These are phyloP conservation scores for Chloroceryle aenea DNA, from an alignment of 2,113 vertebrate species.

Conservation along the genomic window DNA sequence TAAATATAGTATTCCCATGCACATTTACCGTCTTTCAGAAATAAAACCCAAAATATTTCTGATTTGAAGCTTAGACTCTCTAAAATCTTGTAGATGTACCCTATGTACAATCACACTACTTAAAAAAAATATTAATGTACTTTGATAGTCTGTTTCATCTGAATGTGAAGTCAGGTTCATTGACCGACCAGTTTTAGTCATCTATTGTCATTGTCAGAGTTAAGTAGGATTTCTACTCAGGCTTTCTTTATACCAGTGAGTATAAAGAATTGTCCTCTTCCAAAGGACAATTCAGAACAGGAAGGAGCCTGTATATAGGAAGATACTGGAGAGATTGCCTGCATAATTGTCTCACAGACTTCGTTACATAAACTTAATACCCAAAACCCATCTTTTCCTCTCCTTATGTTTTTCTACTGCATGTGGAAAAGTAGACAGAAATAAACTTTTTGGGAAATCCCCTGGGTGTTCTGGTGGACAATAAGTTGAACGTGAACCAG, in stretches of 20 bases:
- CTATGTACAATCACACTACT: not conserved
- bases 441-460: not conserved
- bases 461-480: not conserved
- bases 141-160: slow-evolving; percentile 40
- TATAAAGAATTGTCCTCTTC: not conserved
- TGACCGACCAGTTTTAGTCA: not conserved
- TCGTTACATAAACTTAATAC: not conserved
- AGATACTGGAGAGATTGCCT: not conserved
- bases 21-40: slow-evolving; percentile 37
- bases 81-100: slow-evolving; percentile 18
- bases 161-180: not conserved
- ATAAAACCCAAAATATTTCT: not conserved
- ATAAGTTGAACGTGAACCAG: not conserved
- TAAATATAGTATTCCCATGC: slow-evolving; percentile 30
- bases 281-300: not conserved
- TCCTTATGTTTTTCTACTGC: not conserved
- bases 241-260: not conserved
- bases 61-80: slow-evolving; percentile 1
- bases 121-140: slow-evolving; percentile 4
- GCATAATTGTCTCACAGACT: not conserved
- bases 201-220: not conserved
- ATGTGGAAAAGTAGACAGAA: not conserved
- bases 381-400: not conserved
- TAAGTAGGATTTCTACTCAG: not conserved
- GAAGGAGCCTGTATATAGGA: not conserved